Base-by-base conservation (phyloP, 2,797 vertebrate species). In the Microhierax caerulescens region DNA sequence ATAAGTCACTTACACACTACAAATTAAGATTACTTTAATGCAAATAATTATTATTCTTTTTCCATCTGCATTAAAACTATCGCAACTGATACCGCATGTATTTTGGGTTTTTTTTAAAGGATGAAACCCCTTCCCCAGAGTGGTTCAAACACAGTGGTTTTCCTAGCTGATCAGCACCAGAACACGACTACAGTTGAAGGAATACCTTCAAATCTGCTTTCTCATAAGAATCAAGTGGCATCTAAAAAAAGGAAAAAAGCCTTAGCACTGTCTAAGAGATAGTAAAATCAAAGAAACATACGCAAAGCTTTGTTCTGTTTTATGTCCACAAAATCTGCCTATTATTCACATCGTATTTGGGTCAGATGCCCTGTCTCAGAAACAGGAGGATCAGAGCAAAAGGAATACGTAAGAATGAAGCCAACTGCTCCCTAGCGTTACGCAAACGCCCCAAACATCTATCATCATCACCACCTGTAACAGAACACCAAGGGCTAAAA, bases 201-300 rank as follows among this genome's bases (percentile, higher is more conserved):
- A 36, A 15, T 61, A 65, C 59, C 78, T 93, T 89, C 67, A 53
- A 53, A 22, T 91, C 86, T 92, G 21, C 14, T 75, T 86, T 78
- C 72, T 75, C 5, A 3, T 78, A 74, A 70, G 68, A 94, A 77
- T 56, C 37, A 79, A 15, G 60, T 59, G 56, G 45, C n/a, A 79
- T 51, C 59, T 81, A 41, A 70, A 65, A 65, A 85, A 41, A 56
- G 32, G 47, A 73, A 65, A 87, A 89, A 82, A 54, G 19, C 5
- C 48, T 77, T 68, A 92, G 61, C 60, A 47, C 54, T n/a, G 10
- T 47, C 56, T 81, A 72, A 92, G 57, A 63, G 37, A 82, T 7
- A 13, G 63, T 30, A 56, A 95, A 68, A 90, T 89, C 59, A 93
- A 89, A 94, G 78, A 73, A 76, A 54, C 1, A 2, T 19, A 79